These are phyloP conservation scores for Nasonia oneida DNA, from an alignment of 2,888 invertebrate genomes.

Conservation along the genomic window DNA sequence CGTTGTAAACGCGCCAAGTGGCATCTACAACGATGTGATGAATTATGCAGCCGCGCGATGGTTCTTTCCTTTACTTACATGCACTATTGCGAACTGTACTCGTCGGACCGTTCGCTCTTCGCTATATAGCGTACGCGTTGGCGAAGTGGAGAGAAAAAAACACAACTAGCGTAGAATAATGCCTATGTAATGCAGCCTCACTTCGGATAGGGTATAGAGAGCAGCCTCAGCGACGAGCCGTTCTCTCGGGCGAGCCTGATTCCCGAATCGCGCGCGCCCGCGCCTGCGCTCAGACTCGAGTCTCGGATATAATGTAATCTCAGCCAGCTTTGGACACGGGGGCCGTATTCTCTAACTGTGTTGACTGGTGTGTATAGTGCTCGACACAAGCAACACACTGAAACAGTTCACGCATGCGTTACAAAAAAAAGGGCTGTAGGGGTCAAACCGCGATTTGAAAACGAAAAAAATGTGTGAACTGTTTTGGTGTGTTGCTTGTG, in stretches of 20 bases:
- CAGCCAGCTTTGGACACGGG: background rate
- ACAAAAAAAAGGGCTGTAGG: too few species aligned
- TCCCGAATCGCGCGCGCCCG: slow-evolving; percentile 7
- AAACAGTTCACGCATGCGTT: too few species aligned
- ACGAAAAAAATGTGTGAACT: too few species aligned
- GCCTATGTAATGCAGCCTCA: background rate
- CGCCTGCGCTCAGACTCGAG: background rate
- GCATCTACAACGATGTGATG: slow-evolving; percentile 19
- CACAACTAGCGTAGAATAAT: background rate
- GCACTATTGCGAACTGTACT: background rate
- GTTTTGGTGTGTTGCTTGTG: too few species aligned
- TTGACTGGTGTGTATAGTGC: too few species aligned
- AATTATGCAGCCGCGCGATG: slow-evolving; percentile 4
- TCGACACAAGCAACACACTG: too few species aligned
- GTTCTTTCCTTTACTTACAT: background rate
- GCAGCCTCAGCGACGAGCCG: background rate
- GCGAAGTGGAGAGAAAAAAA: background rate
- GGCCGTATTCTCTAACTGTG: too few species aligned
- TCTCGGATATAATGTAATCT: background rate
- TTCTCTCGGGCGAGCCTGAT: slow-evolving; percentile 9
- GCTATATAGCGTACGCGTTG: background rate
- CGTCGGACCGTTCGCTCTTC: background rate
- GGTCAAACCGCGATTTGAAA: too few species aligned
- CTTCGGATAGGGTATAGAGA: background rate
- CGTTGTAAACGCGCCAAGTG: slow-evolving; percentile 54